Base-by-base conservation (phyloP, 2,113 vertebrate genomes). In the Camarhynchus parvulus region DNA sequence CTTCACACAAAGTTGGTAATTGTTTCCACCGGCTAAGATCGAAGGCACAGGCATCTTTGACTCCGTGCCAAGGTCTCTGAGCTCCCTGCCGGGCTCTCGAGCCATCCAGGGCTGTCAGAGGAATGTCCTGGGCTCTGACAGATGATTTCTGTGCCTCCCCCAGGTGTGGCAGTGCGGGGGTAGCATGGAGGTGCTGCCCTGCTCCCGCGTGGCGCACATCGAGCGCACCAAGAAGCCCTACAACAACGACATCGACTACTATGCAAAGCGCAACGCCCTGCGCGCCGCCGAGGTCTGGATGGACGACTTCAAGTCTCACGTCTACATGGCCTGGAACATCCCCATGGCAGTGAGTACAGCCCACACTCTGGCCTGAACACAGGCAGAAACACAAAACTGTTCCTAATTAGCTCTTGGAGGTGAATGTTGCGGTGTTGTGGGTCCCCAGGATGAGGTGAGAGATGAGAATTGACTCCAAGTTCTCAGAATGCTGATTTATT, bases 241-340 rank as follows among this genome's bases (percentile, higher is more conserved):
- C 98, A 99, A 99, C 98, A 99, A 99, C 0, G 99, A 99, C 98
- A 99, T 99, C 1, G 99, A 99, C 85, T 99, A 99, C 98, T 99
- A 99, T 8, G 99, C 99, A 69, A 99, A 99, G 94, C 98, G 99
- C 84, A 99, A 99, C 0, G 99, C 99, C 15, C 97, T 99, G 95
- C 97, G 99, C 14, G 99, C 99, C 0, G 99, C 99, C 0, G 99
- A 99, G 96, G 99, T 99, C 79, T 99, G 99, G 99, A 99, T 99
- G 99, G 99, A 99, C 9, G 98, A 99, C 97, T 99, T 99, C 98
- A 99, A 99, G 93, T 99, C 99, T 0, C 99, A 99, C 1, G 99
- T 99, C 56, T 99, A 99, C 98, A 99, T 99, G 99, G 99, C 99
- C 28, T 99, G 99, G 99, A 99, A 99, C 97, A 99, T 99, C 95